Conservation (phyloP, 2,113 vertebrate species). For the Paralichthys olivaceus region DNA sequence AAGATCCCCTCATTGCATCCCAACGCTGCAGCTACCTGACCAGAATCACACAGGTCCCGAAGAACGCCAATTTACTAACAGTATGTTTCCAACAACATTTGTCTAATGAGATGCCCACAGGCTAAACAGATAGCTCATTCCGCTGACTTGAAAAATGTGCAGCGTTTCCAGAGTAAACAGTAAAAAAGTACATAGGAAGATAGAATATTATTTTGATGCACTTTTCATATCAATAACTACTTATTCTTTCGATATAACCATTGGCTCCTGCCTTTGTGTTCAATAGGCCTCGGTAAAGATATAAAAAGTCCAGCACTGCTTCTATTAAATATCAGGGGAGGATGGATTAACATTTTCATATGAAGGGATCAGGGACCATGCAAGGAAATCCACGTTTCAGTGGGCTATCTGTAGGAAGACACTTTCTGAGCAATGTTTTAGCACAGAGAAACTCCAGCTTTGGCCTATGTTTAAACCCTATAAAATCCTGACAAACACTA, state of each 20-base stretch:
- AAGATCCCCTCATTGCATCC: background rate
- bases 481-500: slow-evolving; percentile 25
- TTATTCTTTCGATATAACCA: background rate
- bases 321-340: slow-evolving; percentile 48
- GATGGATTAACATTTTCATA: slow-evolving; percentile 47
- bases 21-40: background rate
- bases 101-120: slow-evolving; percentile 34
- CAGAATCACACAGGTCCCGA: background rate
- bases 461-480: slow-evolving; percentile 26
- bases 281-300: slow-evolving; percentile 7
- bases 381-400: slow-evolving; percentile 48
- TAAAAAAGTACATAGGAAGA: background rate
- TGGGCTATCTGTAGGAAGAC: slow-evolving; percentile 22
- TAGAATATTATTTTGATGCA: background rate
- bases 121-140: slow-evolving; percentile 23
- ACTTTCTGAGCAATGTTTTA: slow-evolving; percentile 28
- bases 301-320: slow-evolving; percentile 16
- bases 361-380: slow-evolving; percentile 54
- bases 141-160: background rate
- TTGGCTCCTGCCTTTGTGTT: background rate
- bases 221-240: slow-evolving; percentile 12
- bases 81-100: slow-evolving; percentile 22
- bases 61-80: background rate
- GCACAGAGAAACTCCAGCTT: slow-evolving; percentile 30
- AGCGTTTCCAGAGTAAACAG: background rate